These are phyloP conservation scores for Brachirus orientalis DNA, from an alignment of 2,113 vertebrate species.

Conservation along the genomic window DNA sequence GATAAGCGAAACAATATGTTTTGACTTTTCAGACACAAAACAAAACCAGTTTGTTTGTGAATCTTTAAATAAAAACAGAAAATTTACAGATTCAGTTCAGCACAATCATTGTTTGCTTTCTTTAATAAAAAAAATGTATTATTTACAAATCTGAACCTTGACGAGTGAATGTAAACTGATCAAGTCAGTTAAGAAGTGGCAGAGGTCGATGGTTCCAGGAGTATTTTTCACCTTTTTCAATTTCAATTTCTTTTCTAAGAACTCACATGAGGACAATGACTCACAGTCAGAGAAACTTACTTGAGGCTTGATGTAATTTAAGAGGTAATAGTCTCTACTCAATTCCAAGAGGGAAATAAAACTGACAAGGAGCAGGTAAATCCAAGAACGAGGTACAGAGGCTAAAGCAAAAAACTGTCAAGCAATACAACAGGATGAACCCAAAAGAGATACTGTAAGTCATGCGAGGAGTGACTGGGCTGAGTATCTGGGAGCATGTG, in stretches of 20 bases:
- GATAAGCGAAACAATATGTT: not conserved
- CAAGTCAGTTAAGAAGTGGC: too few species aligned
- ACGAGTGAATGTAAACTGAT: too few species aligned
- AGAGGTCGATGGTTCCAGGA: too few species aligned
- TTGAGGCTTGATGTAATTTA: not conserved
- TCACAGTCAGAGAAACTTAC: too few species aligned
- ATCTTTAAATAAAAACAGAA: too few species aligned
- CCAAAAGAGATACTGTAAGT: not conserved
- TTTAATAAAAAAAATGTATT: too few species aligned
- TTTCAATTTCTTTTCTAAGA: not conserved
- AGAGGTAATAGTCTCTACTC: not conserved
- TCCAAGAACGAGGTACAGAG: not conserved
- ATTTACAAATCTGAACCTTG: too few species aligned
- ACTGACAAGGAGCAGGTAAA: too few species aligned
- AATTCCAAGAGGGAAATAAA: not conserved
- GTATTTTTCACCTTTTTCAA: too few species aligned
- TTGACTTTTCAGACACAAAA: not conserved
- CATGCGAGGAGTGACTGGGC: not conserved
- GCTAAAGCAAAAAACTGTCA: not conserved
- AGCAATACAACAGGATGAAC: not conserved
- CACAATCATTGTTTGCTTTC: too few species aligned
- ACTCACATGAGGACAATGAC: not conserved
- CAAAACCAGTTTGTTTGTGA: not conserved
- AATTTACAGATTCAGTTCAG: too few species aligned
- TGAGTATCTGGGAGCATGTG: conserved; percentile 5